These are phyloP conservation scores for Penaeus chinensis DNA, from an alignment of 1,140 invertebrate species.

Conservation along the genomic window DNA sequence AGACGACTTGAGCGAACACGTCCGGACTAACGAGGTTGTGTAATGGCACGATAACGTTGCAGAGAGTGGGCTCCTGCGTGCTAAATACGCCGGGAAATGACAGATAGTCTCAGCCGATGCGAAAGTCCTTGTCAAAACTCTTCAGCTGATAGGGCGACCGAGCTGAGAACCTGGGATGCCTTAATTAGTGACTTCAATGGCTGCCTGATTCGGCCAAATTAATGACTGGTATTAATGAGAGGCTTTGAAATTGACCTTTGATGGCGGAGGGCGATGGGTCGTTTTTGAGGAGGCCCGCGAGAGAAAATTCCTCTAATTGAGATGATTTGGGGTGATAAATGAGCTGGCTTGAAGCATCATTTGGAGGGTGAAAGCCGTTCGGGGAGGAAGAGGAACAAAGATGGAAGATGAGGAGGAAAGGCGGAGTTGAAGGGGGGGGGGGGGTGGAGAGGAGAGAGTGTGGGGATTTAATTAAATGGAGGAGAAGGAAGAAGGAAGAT, in stretches of 20 bases:
- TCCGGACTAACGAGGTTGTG: background rate
- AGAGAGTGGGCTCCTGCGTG: background rate
- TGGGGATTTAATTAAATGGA: background rate
- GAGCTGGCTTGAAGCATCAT: slow-evolving; percentile 29
- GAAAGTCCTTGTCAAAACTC: slow-evolving; percentile 45
- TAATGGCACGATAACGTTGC: background rate
- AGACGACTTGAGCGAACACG: no score
- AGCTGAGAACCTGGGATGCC: background rate
- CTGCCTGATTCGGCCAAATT: slow-evolving; percentile 52
- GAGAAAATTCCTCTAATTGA: slow-evolving; percentile 49
- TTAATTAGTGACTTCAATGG: slow-evolving; percentile 53
- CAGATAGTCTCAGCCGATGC: background rate
- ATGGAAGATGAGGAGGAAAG: background rate
- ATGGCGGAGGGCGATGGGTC: slow-evolving; percentile 1
- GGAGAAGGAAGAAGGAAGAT: no score
- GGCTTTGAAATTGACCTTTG: slow-evolving; percentile 46
- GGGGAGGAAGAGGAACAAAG: slow-evolving; percentile 7
- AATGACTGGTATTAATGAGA: slow-evolving; percentile 51
- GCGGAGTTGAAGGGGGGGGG: slow-evolving; percentile 15
- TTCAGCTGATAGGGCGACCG: slow-evolving; percentile 17
- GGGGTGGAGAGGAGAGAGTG: background rate
- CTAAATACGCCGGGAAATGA: slow-evolving; percentile 13
- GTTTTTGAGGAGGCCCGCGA: background rate
- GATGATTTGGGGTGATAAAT: slow-evolving; percentile 57
- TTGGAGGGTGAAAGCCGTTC: slow-evolving; percentile 27